These are phyloP conservation scores for Athene cunicularia DNA, from an alignment of 2,113 vertebrate species.

Conservation along the genomic window DNA sequence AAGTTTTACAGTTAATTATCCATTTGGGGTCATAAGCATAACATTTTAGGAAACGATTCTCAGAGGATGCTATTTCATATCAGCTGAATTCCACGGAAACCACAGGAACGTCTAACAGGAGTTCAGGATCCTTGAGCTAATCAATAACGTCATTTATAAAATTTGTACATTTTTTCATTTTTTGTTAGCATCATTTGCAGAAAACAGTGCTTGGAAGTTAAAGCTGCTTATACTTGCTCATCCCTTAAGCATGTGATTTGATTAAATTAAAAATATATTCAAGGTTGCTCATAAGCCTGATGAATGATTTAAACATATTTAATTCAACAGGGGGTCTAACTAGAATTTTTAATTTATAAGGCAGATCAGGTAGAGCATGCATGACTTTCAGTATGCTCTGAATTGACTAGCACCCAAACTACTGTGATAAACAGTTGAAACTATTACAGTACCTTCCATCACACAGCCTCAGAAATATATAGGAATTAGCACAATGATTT, in stretches of 20 bases:
- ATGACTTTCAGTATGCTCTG: neutral
- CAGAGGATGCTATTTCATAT: neutral
- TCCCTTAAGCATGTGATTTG: neutral
- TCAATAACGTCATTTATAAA: neutral
- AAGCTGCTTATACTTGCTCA: neutral
- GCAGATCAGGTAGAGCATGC: neutral
- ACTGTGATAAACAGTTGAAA: neutral
- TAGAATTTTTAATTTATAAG: neutral
- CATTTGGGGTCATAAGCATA: neutral
- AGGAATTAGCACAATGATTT: neutral
- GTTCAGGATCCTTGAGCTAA: neutral
- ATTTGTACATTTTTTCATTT: neutral
- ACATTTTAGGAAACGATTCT: neutral
- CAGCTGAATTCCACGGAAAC: neutral
- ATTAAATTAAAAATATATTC: neutral
- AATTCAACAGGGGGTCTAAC: neutral
- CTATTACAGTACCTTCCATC: neutral
- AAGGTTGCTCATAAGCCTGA: neutral
- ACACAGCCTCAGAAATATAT: neutral
- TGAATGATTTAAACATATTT: neutral
- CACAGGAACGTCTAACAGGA: neutral
- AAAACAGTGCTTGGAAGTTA: neutral
- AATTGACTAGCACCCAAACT: neutral
- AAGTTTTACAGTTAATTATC: neutral
- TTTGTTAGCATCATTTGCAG: neutral